These are phyloP conservation scores for Microplitis mediator DNA, from an alignment of 1,140 invertebrate species.

Conservation along the genomic window DNA sequence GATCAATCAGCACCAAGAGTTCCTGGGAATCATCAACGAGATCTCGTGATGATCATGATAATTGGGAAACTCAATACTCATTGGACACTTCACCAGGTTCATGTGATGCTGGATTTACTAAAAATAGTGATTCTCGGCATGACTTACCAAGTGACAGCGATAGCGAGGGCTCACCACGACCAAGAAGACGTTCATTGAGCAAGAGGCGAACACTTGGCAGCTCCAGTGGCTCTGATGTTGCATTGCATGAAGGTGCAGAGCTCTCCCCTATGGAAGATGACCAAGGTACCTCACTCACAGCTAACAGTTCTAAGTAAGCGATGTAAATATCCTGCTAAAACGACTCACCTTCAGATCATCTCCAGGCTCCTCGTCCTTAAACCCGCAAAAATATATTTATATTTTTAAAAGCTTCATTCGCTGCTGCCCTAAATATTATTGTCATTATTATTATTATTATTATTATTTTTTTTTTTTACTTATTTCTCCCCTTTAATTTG, in stretches of 20 bases:
- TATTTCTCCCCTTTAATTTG: too few relatives aligned
- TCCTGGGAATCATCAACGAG: slow-evolving; percentile 38
- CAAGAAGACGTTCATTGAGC: slow-evolving; percentile 50
- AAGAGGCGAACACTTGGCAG: slow-evolving; percentile 65
- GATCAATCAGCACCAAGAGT: slow-evolving; percentile 16
- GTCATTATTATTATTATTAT: too few relatives aligned
- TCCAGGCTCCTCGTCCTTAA: not conserved
- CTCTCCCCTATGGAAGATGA: slow-evolving; percentile 62
- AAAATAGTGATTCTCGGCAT: slow-evolving; percentile 47
- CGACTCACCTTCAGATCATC: slow-evolving; percentile 13
- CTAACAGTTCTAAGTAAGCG: slow-evolving; percentile 62
- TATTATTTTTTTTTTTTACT: too few relatives aligned
- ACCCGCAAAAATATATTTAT: not conserved
- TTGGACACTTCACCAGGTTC: slow-evolving; percentile 55
- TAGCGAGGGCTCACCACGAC: slow-evolving; percentile 51
- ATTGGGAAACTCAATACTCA: slow-evolving; percentile 56
- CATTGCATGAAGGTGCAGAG: slow-evolving; percentile 67
- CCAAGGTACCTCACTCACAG: slow-evolving; percentile 61
- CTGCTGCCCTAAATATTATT: not conserved
- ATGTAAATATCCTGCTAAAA: slow-evolving; percentile 59
- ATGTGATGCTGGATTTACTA: slow-evolving; percentile 49
- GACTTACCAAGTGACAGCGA: slow-evolving; percentile 56
- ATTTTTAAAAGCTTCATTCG: not conserved
- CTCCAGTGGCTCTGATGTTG: slow-evolving; percentile 69
- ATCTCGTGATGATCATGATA: slow-evolving; percentile 39